phyloP scores from a whole-genome alignment of 2,113 vertebrate genomes.

The Illadopsis cleaveri region DNA sequence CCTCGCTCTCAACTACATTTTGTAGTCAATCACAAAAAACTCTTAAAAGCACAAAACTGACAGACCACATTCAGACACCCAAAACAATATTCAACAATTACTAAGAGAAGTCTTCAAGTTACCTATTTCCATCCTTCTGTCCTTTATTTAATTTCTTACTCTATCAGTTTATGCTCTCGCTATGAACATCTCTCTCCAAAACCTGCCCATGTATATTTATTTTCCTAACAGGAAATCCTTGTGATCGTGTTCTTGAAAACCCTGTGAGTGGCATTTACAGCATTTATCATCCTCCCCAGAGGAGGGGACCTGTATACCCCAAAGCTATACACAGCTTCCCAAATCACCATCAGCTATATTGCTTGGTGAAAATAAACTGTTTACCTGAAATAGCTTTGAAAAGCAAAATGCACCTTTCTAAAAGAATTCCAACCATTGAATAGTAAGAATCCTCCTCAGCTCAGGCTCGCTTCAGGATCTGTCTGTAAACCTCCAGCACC shows the following conservation, averaged over 20 bases:
- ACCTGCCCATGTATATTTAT: too few species aligned
- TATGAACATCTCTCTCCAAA: not conserved
- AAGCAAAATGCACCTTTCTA: not conserved
- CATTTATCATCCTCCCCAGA: not conserved
- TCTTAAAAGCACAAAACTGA: not conserved
- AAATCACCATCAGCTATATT: not conserved
- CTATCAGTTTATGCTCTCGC: not conserved
- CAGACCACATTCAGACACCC: not conserved
- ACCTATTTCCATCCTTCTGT: not conserved
- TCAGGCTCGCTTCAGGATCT: not conserved
- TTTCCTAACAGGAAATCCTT: not conserved
- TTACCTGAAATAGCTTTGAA: not conserved
- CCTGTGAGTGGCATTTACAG: not conserved
- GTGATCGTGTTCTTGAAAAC: not conserved
- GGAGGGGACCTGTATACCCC: fast-evolving
- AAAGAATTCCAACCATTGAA: not conserved
- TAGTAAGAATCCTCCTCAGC: not conserved
- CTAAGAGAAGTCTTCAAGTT: not conserved
- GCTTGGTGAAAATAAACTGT: not conserved
- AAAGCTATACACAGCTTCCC: not conserved
- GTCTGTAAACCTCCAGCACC: not conserved
- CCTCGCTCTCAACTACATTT: not conserved
- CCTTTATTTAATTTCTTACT: not conserved
- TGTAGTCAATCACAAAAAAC: not conserved
- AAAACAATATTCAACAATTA: not conserved